Percentiles rank a stretch among this genome's conserved stretches.
These are phyloP conservation scores for silkworm (Bombyx mori) DNA, from an alignment of 1,140 invertebrate genomes.

Conservation along the genomic window DNA sequence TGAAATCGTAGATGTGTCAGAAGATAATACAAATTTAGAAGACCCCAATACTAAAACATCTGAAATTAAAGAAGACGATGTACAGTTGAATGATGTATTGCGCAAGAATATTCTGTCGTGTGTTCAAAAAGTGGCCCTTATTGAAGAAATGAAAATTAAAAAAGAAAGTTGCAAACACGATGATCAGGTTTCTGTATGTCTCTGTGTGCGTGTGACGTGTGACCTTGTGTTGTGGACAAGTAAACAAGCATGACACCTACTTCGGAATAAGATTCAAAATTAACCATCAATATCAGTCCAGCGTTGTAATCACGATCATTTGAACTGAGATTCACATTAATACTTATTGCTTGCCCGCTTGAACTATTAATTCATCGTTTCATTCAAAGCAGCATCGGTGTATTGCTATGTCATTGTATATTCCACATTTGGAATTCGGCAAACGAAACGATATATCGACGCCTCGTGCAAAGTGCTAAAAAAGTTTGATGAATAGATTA, in stretches of 20 bases:
- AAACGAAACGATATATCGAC: too few relatives aligned
- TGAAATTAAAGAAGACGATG: conserved; percentile 38
- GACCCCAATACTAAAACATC: conserved; percentile 8
- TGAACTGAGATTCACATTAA: too few relatives aligned
- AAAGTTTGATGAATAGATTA: too few relatives aligned
- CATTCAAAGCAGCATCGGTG: too few relatives aligned
- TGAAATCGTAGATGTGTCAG: conserved; percentile 8
- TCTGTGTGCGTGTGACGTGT: conserved; percentile 30
- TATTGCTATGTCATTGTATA: too few relatives aligned
- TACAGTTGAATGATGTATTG: conserved; percentile 47
- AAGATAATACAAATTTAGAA: conserved; percentile 10
- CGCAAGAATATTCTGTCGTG: conserved; percentile 62
- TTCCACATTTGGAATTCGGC: too few relatives aligned
- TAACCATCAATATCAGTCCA: too few relatives aligned
- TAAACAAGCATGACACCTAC: conserved; percentile 28
- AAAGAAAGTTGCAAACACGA: conserved; percentile 32
- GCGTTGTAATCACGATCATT: too few relatives aligned
- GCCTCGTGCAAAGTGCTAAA: too few relatives aligned
- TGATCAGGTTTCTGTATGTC: conserved; percentile 52
- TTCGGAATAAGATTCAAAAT: too few relatives aligned
- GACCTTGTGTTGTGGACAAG: conserved; percentile 35
- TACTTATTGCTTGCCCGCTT: too few relatives aligned
- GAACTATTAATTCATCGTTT: too few relatives aligned
- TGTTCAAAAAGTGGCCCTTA: conserved; percentile 55
- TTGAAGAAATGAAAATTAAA: conserved; percentile 58